These are phyloP conservation scores for Odiellus spinosus DNA, from an alignment of 2,888 invertebrate genomes.

Conservation along the genomic window DNA sequence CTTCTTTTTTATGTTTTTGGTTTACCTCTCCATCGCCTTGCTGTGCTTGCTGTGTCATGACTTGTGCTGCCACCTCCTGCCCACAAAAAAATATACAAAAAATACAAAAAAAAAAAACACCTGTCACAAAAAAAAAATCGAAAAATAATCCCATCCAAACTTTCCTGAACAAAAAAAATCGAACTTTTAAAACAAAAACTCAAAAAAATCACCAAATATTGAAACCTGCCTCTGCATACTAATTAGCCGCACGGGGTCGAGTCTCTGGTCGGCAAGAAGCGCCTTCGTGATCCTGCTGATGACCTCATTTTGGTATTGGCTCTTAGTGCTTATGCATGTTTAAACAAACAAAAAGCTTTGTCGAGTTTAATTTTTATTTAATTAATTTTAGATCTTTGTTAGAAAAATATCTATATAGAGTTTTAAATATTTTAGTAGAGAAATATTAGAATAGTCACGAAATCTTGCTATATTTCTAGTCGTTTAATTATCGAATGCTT, in stretches of 20 bases:
- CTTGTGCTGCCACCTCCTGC: conserved; percentile 30
- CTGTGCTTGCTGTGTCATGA: conserved; percentile 33
- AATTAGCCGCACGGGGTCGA: conserved; percentile 25
- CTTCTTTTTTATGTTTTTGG: neutral
- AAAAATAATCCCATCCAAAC: conserved; percentile 24
- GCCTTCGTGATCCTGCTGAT: conserved; percentile 69
- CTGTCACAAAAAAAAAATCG: conserved; percentile 8
- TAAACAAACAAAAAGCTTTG: too few relatives aligned
- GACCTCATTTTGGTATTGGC: conserved; percentile 85
- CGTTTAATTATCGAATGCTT: too few relatives aligned
- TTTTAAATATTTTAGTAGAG: too few relatives aligned
- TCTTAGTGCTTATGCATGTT: conserved; percentile 29
- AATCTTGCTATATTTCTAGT: too few relatives aligned
- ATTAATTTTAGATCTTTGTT: too few relatives aligned
- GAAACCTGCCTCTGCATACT: conserved; percentile 25
- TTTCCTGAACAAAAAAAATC: too few relatives aligned
- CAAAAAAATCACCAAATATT: too few relatives aligned
- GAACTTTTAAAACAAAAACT: too few relatives aligned
- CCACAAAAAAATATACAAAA: conserved; percentile 18
- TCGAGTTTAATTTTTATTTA: too few relatives aligned
- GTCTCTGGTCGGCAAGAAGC: conserved; percentile 32
- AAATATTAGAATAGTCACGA: too few relatives aligned
- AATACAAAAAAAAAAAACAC: conserved; percentile 18
- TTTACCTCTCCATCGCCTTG: conserved; percentile 26
- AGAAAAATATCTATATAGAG: too few relatives aligned